These are phyloP conservation scores for Oppia nitens DNA, from an alignment of 1,140 invertebrate species.

Conservation along the genomic window DNA sequence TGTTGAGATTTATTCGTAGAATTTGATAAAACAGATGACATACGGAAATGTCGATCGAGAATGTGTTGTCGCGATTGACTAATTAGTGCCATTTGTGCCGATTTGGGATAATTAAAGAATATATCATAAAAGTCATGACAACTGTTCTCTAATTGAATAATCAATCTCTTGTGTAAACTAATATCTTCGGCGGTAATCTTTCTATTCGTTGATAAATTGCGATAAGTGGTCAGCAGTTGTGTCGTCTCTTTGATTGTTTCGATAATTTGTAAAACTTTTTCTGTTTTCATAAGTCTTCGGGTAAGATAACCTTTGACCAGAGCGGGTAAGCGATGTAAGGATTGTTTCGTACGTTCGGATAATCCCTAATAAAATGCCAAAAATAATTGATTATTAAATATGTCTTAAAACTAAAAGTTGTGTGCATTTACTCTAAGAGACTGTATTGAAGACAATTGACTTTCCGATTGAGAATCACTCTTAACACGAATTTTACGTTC, in stretches of 20 bases:
- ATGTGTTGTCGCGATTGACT: conserved; percentile 1
- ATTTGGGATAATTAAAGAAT: conserved; percentile 2
- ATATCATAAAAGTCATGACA: conserved; percentile 10
- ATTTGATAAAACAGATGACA: background rate
- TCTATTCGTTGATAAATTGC: background rate
- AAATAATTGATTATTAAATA: too few species aligned
- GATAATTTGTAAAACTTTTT: conserved; percentile 56
- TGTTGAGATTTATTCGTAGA: background rate
- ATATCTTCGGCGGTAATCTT: conserved; percentile 4
- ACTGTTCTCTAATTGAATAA: conserved; percentile 12
- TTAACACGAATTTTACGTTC: too few species aligned
- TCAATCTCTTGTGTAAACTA: conserved; percentile 6
- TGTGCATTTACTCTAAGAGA: too few species aligned
- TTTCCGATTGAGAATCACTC: too few species aligned
- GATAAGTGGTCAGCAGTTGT: background rate
- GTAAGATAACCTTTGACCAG: conserved; percentile 58
- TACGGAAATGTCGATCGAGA: background rate
- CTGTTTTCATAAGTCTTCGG: conserved; percentile 54
- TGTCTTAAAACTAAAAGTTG: too few species aligned
- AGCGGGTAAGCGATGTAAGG: conserved; percentile 41
- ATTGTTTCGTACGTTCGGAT: conserved; percentile 14
- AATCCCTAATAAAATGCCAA: too few species aligned
- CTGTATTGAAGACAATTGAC: too few species aligned
- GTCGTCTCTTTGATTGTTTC: conserved; percentile 16
- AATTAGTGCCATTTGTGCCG: conserved; percentile 14